phyloP scores from a whole-genome alignment of 2,797 vertebrate species.

The Silurus aristotelis region DNA sequence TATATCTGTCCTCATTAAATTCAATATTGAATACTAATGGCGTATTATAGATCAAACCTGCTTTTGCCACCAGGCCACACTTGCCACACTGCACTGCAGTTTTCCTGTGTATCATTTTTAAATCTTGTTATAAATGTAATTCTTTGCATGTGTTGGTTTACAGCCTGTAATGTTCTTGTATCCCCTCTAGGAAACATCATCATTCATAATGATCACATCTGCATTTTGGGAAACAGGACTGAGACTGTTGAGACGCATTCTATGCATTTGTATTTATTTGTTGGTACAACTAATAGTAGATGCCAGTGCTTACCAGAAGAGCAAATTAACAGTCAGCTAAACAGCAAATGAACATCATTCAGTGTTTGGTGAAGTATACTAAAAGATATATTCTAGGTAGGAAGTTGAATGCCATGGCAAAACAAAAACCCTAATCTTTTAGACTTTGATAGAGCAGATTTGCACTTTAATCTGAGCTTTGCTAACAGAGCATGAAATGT shows the following conservation, averaged over 20 bases:
- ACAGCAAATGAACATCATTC: constrained; percentile 7
- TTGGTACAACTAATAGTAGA: constrained; percentile 8
- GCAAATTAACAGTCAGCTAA: constrained; percentile 15
- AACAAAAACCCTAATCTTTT: not conserved
- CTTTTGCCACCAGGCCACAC: not conserved
- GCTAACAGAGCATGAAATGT: not conserved
- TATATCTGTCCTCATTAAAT: not conserved
- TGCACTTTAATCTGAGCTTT: not conserved
- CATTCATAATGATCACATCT: constrained; percentile 12
- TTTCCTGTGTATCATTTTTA: not conserved
- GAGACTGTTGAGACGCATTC: not conserved
- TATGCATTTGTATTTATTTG: not conserved
- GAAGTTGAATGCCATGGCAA: not conserved
- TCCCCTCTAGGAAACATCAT: not conserved
- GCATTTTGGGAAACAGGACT: constrained; percentile 12
- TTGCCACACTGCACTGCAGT: not conserved
- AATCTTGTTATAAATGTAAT: not conserved
- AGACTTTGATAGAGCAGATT: not conserved
- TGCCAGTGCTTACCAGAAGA: constrained; percentile 4
- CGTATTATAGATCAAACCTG: not conserved
- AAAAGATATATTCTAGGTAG: not conserved
- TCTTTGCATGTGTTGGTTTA: not conserved
- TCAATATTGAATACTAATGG: not conserved
- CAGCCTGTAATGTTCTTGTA: not conserved
- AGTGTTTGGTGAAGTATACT: not conserved